These are phyloP conservation scores for Protosalanx chinensis DNA, from an alignment of 2,797 vertebrate species.

Conservation along the genomic window DNA sequence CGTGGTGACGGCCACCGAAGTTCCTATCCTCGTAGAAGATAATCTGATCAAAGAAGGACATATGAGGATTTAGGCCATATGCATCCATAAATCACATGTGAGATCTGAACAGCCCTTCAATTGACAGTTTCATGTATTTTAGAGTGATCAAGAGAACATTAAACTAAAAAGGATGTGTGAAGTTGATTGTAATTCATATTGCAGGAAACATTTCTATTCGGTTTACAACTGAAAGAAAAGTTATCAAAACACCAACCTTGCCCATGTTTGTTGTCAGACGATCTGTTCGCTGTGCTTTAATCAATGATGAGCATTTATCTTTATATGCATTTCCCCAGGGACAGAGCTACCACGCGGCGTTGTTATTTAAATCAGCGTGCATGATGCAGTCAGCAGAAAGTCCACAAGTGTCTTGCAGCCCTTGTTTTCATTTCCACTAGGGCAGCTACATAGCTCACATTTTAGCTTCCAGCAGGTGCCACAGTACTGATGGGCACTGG, in stretches of 20 bases:
- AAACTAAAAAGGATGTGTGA: not conserved
- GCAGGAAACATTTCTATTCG: not conserved
- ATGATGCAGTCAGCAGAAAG: slow-evolving; percentile 65
- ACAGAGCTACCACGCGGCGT: slow-evolving; percentile 36
- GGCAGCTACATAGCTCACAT: slow-evolving; percentile 27
- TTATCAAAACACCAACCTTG: slow-evolving; percentile 57
- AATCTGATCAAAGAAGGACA: slow-evolving; percentile 32
- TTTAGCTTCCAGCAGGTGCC: slow-evolving; percentile 59
- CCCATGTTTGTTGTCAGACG: slow-evolving; percentile 55
- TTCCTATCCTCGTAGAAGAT: slow-evolving; percentile 50
- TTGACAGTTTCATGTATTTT: not conserved
- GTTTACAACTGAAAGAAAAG: not conserved
- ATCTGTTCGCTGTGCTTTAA: slow-evolving; percentile 25
- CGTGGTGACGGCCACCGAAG: slow-evolving; percentile 42
- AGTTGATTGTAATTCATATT: not conserved
- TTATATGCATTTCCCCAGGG: slow-evolving; percentile 53
- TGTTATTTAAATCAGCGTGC: slow-evolving; percentile 62
- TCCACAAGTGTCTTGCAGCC: slow-evolving; percentile 53
- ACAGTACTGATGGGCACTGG: slow-evolving; percentile 39
- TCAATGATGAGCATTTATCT: slow-evolving; percentile 19
- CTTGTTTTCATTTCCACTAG: slow-evolving; percentile 41
- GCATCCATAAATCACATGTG: not conserved
- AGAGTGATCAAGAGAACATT: not conserved
- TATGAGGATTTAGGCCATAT: not conserved
- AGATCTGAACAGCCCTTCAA: not conserved